Evolutionary conservation across 1,140 invertebrate species (phyloP), one percentile per base, ranked within the genome.

Genomic region (Limonius californicus): DNA sequence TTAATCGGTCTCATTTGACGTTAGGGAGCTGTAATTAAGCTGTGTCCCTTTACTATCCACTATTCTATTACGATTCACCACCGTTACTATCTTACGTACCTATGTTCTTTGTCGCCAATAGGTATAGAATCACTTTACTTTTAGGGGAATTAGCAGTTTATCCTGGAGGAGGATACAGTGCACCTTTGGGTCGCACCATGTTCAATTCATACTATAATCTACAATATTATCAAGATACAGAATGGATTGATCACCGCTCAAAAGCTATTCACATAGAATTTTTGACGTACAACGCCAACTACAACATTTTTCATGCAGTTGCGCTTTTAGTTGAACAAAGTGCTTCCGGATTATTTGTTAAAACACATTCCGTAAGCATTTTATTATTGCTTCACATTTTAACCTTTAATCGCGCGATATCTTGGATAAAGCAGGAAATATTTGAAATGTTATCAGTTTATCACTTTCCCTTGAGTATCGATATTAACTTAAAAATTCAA

Each of bases 171-270:
- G 60, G 60, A 9, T 61, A 55, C 19, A 50, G 54, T 11, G 14
- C 23, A 23, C n/a, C 42, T 12, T 19, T 56, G 2, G 60, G 60
- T 4, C 6, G 60, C 14, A 61, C 16, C 12, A 18, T 61, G 11
- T 35, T 56, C 16, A 61, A 61, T 19, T 35, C 60, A 14, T 61
- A 56, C 43, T 61, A 61, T 23, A 56, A 43, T 9, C 32, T 61
- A 1, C 1, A 61, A 15, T 20, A 43, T 0, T 45, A 54, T 35
- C 32, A 42, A 16, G 14, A 54, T 1, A 45, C 19, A 15, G 20
- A 56, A 55, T 61, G 60, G 60, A 27, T 61, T 7, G 43, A 55
- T 19, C 15, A 12, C 18, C 16, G 19, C 0, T 43, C 60, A 0
- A 55, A 54, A 27, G 60, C 23, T 0, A 27, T 55, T 16, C 27